Evolutionary conservation across 2,113 vertebrate species (phyloP).

Genomic region (Phycodurus eques): DNA sequence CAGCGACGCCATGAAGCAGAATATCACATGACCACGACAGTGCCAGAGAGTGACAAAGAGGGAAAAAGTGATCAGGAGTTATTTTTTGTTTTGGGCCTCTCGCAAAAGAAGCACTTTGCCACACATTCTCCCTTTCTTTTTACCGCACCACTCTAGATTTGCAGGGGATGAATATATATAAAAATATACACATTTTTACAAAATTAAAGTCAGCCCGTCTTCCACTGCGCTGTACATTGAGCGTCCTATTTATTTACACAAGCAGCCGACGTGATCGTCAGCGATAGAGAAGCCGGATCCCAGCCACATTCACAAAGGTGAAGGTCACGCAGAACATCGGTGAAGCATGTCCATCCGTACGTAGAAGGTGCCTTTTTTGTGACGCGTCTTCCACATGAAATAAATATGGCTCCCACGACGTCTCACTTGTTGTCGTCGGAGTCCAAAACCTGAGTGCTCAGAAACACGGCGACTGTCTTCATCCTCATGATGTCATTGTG

Average conservation of each 20-base stretch:
- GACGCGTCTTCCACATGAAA: slow-evolving; percentile 40
- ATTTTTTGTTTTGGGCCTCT: neutral
- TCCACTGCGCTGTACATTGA: slow-evolving; percentile 41
- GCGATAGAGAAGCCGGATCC: neutral
- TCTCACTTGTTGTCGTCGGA: slow-evolving; percentile 19
- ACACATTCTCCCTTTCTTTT: neutral
- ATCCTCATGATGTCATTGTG: neutral
- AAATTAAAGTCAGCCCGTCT: slow-evolving; percentile 54
- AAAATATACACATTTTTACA: slow-evolving; percentile 70
- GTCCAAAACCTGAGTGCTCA: neutral
- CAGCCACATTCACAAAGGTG: neutral
- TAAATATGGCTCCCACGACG: slow-evolving; percentile 53
- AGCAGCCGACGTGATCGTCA: neutral
- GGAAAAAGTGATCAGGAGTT: neutral
- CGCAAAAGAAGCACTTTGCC: neutral
- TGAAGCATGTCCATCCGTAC: slow-evolving; percentile 52
- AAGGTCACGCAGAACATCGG: slow-evolving; percentile 18
- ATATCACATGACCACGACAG: slow-evolving; percentile 65
- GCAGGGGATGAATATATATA: slow-evolving; percentile 57
- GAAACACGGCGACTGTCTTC: slow-evolving; percentile 9
- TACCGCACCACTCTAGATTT: neutral
- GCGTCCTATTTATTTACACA: neutral
- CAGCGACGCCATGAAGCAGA: slow-evolving; percentile 59
- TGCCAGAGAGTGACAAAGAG: slow-evolving; percentile 38
- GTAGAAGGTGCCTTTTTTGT: slow-evolving; percentile 25